A percentile compares a stretch with the other conserved stretches of the same genome.
Conservation (phyloP, 2,888 invertebrate genomes). For the Syritta pipiens region DNA sequence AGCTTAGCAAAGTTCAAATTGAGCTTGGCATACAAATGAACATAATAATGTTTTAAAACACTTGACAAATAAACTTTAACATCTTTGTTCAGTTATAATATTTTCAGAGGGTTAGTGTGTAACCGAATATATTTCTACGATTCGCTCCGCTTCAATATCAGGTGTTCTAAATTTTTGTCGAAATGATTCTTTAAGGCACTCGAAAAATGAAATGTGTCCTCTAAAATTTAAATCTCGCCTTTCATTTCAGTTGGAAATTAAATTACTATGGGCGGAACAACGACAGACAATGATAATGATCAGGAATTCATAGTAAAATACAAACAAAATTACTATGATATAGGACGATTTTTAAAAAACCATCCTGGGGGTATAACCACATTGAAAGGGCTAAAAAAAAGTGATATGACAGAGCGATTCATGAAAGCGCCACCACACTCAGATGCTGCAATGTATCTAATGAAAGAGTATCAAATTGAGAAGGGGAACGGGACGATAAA, state of each 20-base stretch:
- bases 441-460: conserved; percentile 78
- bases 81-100: too few relatives aligned
- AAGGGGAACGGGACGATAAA: conserved; percentile 6
- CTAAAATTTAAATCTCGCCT: too few relatives aligned
- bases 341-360: conserved; percentile 83
- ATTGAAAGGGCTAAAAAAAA: conserved; percentile 78
- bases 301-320: conserved; percentile 77
- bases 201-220: too few relatives aligned
- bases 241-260: conserved; percentile 40
- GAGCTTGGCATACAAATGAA: too few relatives aligned
- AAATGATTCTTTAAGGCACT: too few relatives aligned
- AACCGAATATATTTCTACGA: too few relatives aligned
- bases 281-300: neutral
- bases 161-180: too few relatives aligned
- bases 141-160: too few relatives aligned
- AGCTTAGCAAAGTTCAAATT: too few relatives aligned
- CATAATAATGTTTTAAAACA: too few relatives aligned
- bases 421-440: conserved; percentile 77
- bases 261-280: neutral
- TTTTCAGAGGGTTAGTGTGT: too few relatives aligned
- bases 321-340: conserved; percentile 82
- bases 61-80: too few relatives aligned
- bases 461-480: conserved; percentile 77
- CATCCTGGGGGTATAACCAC: conserved; percentile 88
- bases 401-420: conserved; percentile 76